phyloP scores from a whole-genome alignment of 1,140 invertebrate species.

The Aphelenchoides avenae region DNA sequence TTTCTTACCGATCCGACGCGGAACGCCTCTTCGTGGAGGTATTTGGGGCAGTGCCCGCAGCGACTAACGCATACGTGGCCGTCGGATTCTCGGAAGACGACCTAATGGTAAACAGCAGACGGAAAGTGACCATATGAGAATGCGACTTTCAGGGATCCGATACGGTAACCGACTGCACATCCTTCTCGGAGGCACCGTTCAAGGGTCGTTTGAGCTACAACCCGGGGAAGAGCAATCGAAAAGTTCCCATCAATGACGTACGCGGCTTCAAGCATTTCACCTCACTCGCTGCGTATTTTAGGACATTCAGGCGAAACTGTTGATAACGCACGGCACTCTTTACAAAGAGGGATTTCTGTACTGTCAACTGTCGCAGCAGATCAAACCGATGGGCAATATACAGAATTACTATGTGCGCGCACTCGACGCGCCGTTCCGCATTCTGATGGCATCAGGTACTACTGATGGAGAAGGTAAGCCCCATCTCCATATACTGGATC shows the following conservation, averaged over 20 bases:
- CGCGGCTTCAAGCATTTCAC: too few relatives aligned
- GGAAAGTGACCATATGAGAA: not conserved
- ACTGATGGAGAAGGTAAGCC: conserved; percentile 8
- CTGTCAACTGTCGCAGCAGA: conserved; percentile 19
- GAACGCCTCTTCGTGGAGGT: conserved; percentile 20
- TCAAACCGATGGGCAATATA: not conserved
- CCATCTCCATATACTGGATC: too few relatives aligned
- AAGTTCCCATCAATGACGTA: conserved; percentile 1
- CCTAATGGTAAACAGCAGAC: conserved; percentile 5
- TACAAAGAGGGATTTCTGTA: conserved; percentile 14
- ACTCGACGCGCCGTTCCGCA: conserved; percentile 7
- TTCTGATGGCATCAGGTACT: conserved; percentile 12
- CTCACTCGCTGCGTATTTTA: too few relatives aligned
- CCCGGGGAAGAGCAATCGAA: conserved; percentile 21
- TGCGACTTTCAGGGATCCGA: conserved; percentile 15
- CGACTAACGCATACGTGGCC: conserved; percentile 12
- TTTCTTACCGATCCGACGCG: conserved; percentile 11
- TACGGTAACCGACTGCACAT: conserved; percentile 27
- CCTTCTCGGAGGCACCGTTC: conserved; percentile 11
- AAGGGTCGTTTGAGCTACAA: conserved; percentile 20
- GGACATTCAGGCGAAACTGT: conserved; percentile 11
- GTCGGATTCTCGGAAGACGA: conserved; percentile 16
- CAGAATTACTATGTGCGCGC: conserved; percentile 17
- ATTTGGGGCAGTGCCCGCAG: conserved; percentile 7
- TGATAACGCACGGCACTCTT: conserved; percentile 8